These are phyloP conservation scores for Lasioglossum vierecki DNA, from an alignment of 2,888 invertebrate genomes.

Conservation along the genomic window DNA sequence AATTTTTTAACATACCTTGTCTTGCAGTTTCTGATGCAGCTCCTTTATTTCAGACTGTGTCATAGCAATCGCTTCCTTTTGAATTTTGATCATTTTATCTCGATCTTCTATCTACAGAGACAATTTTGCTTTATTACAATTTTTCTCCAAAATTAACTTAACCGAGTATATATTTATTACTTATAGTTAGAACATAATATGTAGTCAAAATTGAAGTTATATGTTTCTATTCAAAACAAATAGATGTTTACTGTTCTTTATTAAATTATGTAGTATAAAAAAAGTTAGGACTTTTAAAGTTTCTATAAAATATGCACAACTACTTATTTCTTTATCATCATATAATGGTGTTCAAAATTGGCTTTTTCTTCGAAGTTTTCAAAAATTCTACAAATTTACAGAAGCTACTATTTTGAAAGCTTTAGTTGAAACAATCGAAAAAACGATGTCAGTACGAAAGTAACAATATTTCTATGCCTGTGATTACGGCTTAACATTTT, in stretches of 20 bases:
- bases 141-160: neutral
- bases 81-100: conserved; percentile 80
- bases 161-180: neutral
- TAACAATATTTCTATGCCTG: neutral
- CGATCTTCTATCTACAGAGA: conserved; percentile 76
- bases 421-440: neutral
- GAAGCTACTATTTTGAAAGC: neutral
- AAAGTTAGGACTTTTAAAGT: neutral
- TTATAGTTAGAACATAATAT: neutral
- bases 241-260: neutral
- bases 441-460: neutral
- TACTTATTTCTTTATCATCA: no score
- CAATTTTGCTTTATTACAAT: neutral
- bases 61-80: conserved; percentile 79
- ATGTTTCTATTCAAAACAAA: neutral
- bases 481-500: neutral
- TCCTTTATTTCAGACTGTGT: conserved; percentile 79
- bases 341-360: neutral
- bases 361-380: neutral
- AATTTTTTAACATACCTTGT: conserved; percentile 74
- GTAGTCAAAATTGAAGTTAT: neutral
- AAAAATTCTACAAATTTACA: neutral
- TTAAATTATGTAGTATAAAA: neutral
- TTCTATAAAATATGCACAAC: no score
- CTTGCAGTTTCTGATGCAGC: conserved; percentile 77